phyloP scores from a whole-genome alignment of 2,797 vertebrate genomes.

The Simalia tracyae region DNA sequence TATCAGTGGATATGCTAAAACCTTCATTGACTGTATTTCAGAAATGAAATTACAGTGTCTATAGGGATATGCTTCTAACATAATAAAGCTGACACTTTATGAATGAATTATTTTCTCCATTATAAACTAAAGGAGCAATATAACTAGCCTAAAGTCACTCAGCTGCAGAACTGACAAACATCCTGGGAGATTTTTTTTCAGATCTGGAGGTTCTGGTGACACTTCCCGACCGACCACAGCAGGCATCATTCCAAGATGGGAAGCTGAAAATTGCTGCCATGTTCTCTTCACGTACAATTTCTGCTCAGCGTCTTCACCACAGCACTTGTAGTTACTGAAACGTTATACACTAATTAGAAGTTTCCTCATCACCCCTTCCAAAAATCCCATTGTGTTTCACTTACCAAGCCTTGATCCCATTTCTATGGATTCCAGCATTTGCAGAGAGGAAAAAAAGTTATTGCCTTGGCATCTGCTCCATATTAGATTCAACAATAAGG shows the following conservation, averaged over 20 bases:
- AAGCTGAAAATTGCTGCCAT: slow-evolving; percentile 51
- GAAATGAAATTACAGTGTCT: slow-evolving; percentile 16
- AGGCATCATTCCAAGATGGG: slow-evolving; percentile 37
- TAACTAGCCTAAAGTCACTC: background rate
- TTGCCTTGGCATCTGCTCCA: slow-evolving; percentile 63
- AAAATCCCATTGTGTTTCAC: slow-evolving; percentile 50
- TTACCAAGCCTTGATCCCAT: slow-evolving; percentile 50
- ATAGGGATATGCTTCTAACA: background rate
- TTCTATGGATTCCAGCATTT: slow-evolving; percentile 57
- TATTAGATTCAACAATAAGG: slow-evolving; percentile 54
- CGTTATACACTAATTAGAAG: slow-evolving; percentile 48
- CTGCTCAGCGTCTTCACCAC: slow-evolving; percentile 16
- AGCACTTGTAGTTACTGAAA: slow-evolving; percentile 45
- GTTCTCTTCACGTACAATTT: slow-evolving; percentile 27
- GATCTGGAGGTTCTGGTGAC: slow-evolving; percentile 36
- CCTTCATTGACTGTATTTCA: slow-evolving; percentile 31
- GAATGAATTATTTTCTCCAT: slow-evolving; percentile 31
- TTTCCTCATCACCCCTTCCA: slow-evolving; percentile 32
- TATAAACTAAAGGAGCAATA: slow-evolving; percentile 24
- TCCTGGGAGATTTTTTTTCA: background rate
- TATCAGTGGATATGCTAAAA: slow-evolving; percentile 38
- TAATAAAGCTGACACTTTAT: background rate
- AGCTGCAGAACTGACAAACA: slow-evolving; percentile 30
- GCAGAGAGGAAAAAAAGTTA: slow-evolving; percentile 25
- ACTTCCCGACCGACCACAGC: slow-evolving; percentile 33